These are phyloP conservation scores for Aplidium turbinatum DNA, from an alignment of 23 tunicate species.

Conservation along the genomic window DNA sequence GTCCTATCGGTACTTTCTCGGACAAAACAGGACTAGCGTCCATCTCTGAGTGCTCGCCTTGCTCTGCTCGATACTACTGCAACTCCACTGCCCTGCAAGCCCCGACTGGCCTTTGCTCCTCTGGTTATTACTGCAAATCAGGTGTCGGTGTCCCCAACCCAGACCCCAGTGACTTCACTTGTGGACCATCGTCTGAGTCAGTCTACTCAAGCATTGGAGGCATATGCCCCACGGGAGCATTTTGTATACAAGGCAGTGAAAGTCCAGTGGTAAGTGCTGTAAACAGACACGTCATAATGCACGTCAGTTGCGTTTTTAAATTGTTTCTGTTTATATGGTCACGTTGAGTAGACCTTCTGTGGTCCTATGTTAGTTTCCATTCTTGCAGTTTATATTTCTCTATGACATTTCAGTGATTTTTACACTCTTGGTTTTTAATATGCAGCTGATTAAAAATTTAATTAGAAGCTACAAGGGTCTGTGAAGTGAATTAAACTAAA, in stretches of 20 bases:
- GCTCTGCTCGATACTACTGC: constrained; percentile 69
- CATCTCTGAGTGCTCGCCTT: constrained; percentile 57
- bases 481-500: too few relatives aligned
- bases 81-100: constrained; percentile 52
- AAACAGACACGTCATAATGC: too few relatives aligned
- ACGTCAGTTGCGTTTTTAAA: too few relatives aligned
- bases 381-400: too few relatives aligned
- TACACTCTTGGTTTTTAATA: too few relatives aligned
- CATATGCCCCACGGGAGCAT: constrained; percentile 84
- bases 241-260: constrained; percentile 54
- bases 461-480: too few relatives aligned
- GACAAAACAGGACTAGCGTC: constrained; percentile 3
- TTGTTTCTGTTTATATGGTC: too few relatives aligned
- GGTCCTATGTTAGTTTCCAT: too few relatives aligned
- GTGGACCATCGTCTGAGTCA: constrained; percentile 27
- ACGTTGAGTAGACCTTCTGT: too few relatives aligned
- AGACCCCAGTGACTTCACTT: constrained; percentile 29
- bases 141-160: constrained; percentile 63
- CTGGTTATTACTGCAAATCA: constrained; percentile 81
- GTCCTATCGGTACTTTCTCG: constrained; percentile 89
- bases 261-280: constrained; percentile 41
- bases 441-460: too few relatives aligned
- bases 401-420: too few relatives aligned
- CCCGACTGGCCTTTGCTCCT: constrained; percentile 43
- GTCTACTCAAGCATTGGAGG: constrained; percentile 66